These are phyloP conservation scores for Eulithis prunata DNA, from an alignment of 2,888 invertebrate genomes.

Conservation along the genomic window DNA sequence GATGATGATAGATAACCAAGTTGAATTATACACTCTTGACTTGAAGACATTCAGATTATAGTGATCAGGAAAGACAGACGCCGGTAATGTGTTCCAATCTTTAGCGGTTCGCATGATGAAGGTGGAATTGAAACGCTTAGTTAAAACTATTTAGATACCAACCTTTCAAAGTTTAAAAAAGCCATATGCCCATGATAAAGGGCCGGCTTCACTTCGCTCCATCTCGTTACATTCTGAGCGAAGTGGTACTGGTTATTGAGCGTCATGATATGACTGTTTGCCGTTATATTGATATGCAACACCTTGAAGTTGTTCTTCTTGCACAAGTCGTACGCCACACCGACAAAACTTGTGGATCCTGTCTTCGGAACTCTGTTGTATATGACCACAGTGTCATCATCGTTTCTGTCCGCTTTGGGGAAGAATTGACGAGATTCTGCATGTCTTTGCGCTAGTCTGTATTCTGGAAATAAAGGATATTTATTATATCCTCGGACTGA, in stretches of 20 bases:
- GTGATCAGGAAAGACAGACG: no score
- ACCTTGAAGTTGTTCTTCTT: conserved; percentile 86
- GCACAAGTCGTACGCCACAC: conserved; percentile 94
- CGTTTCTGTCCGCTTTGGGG: conserved; percentile 68
- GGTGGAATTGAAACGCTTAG: no score
- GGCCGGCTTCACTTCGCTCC: conserved; percentile 96
- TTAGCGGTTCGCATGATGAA: no score
- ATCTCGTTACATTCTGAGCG: conserved; percentile 94
- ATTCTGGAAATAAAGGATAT: conserved; percentile 63
- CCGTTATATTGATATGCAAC: conserved; percentile 97
- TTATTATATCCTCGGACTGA: neutral
- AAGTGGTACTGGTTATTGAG: conserved; percentile 95
- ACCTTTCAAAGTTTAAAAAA: conserved; percentile 97
- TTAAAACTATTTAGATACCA: conserved; percentile 50
- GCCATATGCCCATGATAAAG: conserved; percentile 99
- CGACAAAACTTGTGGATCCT: conserved; percentile 97
- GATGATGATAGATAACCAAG: no score
- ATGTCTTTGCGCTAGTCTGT: conserved; percentile 63
- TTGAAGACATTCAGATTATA: no score
- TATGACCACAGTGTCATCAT: conserved; percentile 91
- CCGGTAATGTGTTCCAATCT: no score
- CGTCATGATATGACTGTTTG: conserved; percentile 97
- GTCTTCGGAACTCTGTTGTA: conserved; percentile 99
- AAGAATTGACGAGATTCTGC: conserved; percentile 72
- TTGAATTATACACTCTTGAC: no score